Evolutionary conservation across 37 sponge, comb jelly and placozoan species (phyloP), one percentile per base, ranked within the genome.

Genomic region (Hexactinellida sp.): DNA sequence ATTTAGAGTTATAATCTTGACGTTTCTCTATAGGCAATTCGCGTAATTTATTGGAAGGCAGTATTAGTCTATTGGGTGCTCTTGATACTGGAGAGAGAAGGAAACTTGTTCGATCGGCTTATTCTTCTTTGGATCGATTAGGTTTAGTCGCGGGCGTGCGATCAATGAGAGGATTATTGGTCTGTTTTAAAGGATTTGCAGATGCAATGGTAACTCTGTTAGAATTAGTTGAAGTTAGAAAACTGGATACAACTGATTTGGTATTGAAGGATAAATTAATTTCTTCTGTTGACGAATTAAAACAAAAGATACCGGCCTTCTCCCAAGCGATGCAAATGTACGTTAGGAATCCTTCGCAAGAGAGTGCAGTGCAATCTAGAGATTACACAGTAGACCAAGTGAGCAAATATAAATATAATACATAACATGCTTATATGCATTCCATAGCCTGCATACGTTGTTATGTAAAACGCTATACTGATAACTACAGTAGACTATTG

Each of bases 141-240:
- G 85, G 54, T 0, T 52, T 91, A 1, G 93, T 95, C 37, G 87
- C 91, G 37, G 93, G 88, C 0, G 85, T 89, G 0, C 83, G 90
- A 84, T 95, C 95, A 19, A 93, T 93, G 95, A 82, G 91, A 37
- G 88, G 93, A 3, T 71, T 95, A 7, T 89, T 93, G 24, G 84
- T 95, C 83, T 95, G 95, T 51, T 95, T 91, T 55, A 89, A 87
- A 90, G 95, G 93, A 1, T 88, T 92, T 51, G 88, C 95, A 19
- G 93, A 95, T 55, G 83, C 90, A 1, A 36, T 95, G 87, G 84
- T 82, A 23, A 54, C 37, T 10, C 88, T 95, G 38, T 85, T 92
- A 35, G 54, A 38, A 7, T 83, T 91, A 7, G 87, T 86, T 36
- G 89, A 95, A 39, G 90, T 55, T 37, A 90, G 95, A 76, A 88